Evolutionary conservation across 2,888 invertebrate species (phyloP).

Genomic region (Brachyptera risi): DNA sequence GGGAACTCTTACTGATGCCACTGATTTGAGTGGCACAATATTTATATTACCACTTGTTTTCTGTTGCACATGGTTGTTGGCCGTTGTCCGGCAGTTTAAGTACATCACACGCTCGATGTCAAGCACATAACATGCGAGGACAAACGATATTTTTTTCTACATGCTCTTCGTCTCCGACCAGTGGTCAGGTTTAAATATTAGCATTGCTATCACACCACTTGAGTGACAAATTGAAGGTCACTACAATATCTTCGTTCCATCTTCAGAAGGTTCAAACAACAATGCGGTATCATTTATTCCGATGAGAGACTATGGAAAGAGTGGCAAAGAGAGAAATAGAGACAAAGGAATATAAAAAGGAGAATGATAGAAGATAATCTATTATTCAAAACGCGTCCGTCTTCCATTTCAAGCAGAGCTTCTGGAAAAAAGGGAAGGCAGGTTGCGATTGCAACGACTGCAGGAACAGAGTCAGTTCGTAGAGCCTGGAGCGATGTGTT

Average conservation of each 20-base stretch:
- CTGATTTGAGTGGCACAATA: background rate
- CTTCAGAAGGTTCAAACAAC: constrained; percentile 21
- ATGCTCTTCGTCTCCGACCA: constrained; percentile 6
- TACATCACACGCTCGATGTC: no score
- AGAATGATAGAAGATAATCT: constrained; percentile 13
- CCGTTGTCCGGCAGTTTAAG: no score
- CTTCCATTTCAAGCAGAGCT: constrained; percentile 22
- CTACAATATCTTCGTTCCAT: constrained; percentile 28
- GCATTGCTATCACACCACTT: constrained; percentile 29
- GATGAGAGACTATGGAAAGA: constrained; percentile 13
- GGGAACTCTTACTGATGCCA: background rate
- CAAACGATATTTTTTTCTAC: background rate
- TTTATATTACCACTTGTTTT: no score
- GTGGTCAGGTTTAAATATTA: constrained; percentile 26
- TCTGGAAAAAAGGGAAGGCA: constrained; percentile 15
- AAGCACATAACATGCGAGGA: no score
- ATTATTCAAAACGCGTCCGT: constrained; percentile 24
- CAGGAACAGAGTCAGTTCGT: no score
- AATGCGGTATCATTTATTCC: constrained; percentile 28
- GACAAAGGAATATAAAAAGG: constrained; percentile 2
- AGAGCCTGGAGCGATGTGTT: background rate
- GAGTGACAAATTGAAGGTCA: constrained; percentile 33
- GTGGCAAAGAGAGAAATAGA: constrained; percentile 14
- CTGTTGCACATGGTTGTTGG: no score
- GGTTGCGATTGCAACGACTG: no score